These are phyloP conservation scores for Melieria omissa DNA, from an alignment of 2,888 invertebrate genomes.

Conservation along the genomic window DNA sequence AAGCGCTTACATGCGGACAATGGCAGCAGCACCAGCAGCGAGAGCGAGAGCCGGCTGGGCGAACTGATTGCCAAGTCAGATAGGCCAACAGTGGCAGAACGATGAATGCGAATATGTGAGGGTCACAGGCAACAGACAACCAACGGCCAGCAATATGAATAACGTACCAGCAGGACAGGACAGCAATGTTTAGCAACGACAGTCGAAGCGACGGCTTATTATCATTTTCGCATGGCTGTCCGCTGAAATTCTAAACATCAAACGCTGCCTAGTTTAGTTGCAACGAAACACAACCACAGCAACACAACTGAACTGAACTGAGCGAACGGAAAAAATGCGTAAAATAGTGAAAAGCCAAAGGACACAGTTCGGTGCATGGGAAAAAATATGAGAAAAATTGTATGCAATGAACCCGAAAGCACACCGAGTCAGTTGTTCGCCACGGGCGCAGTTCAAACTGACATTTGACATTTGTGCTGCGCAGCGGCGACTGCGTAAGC, in stretches of 20 bases:
- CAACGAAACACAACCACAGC: not conserved
- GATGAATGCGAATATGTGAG: not conserved
- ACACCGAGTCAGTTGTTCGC: not conserved
- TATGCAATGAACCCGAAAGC: not conserved
- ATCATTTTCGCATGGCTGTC: constrained; percentile 24
- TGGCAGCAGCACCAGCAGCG: too few relatives aligned
- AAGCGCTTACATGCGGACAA: too few relatives aligned
- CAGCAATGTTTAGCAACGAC: not conserved
- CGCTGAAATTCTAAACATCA: too few relatives aligned
- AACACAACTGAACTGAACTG: not conserved
- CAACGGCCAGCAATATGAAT: not conserved
- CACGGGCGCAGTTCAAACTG: not conserved
- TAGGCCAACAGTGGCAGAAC: constrained; percentile 21
- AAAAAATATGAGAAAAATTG: not conserved
- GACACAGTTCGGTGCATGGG: not conserved
- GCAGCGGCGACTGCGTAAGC: not conserved
- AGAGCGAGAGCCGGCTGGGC: not conserved
- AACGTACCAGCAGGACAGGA: not conserved
- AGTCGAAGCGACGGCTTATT: constrained; percentile 9
- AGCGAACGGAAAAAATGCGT: not conserved
- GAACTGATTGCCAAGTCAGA: constrained; percentile 33
- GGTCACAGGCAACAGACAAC: not conserved
- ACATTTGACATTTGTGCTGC: not conserved
- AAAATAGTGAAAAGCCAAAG: not conserved
- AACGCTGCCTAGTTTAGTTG: not conserved